Conservation (phyloP, 2,797 vertebrate species). For the Telmatherina bonti region DNA sequence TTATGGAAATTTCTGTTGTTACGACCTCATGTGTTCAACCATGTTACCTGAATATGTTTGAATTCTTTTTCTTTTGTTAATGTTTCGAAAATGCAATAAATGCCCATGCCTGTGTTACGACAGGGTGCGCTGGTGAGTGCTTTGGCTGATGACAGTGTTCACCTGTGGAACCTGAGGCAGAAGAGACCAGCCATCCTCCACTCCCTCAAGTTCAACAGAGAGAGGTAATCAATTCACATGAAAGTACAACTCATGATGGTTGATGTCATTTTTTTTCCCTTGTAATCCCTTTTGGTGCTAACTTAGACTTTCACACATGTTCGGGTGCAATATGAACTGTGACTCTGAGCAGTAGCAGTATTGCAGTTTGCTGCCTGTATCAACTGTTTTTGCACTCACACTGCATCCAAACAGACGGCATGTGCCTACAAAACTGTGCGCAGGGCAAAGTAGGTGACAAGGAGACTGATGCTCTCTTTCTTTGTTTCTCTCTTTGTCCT, state of each 20-base stretch:
- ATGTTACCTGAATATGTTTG: neutral
- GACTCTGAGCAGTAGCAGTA: conserved; percentile 29
- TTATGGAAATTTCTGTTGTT: conserved; percentile 3
- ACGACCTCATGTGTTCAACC: neutral
- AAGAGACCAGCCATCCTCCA: conserved; percentile 98
- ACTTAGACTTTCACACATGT: conserved; percentile 33
- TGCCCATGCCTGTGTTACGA: neutral
- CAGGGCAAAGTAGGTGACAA: conserved; percentile 46
- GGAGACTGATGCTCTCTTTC: conserved; percentile 18
- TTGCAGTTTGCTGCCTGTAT: conserved; percentile 53
- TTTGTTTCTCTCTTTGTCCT: conserved; percentile 7
- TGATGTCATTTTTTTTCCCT: conserved; percentile 1
- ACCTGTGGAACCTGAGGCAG: conserved; percentile 98
- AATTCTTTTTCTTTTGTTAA: neutral
- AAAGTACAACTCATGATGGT: neutral
- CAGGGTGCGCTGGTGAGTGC: conserved; percentile 98
- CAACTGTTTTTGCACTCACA: conserved; percentile 48
- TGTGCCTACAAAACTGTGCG: conserved; percentile 39
- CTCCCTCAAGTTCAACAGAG: conserved; percentile 97
- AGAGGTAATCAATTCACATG: conserved; percentile 85
- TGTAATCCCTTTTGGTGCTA: conserved; percentile 23
- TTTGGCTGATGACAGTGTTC: conserved; percentile 95
- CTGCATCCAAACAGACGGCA: conserved; percentile 58
- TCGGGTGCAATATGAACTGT: conserved; percentile 40
- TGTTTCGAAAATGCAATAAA: conserved; percentile 8